A percentile compares a stretch with the other conserved stretches of the same genome.
These are phyloP conservation scores for Nasonia vitripennis DNA, from an alignment of 1,140 invertebrate genomes.

Conservation along the genomic window DNA sequence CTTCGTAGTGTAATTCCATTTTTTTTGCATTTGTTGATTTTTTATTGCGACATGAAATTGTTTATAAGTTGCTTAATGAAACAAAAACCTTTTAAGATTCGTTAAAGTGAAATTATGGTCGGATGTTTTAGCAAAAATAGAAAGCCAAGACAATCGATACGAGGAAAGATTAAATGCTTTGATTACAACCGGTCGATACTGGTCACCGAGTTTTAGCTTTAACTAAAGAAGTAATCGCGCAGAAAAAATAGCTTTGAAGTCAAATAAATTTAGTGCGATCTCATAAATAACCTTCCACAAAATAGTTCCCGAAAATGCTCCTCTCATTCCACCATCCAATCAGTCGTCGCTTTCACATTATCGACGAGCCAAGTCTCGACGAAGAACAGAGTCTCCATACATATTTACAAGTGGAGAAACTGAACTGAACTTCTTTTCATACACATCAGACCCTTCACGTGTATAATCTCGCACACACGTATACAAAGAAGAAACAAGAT, in stretches of 20 bases:
- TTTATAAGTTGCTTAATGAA: too few species aligned
- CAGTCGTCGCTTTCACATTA: neutral
- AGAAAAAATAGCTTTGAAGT: neutral
- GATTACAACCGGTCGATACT: neutral
- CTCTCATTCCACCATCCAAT: neutral
- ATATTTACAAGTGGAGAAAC: neutral
- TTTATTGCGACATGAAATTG: too few species aligned
- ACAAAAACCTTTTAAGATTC: neutral
- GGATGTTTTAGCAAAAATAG: neutral
- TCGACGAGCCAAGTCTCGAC: neutral
- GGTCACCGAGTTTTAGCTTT: neutral
- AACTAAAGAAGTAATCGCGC: neutral
- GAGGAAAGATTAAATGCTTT: neutral
- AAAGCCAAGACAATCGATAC: neutral
- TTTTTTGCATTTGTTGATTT: too few species aligned
- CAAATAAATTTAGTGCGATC: too few species aligned
- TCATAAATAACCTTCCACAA: neutral
- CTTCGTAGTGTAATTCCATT: too few species aligned
- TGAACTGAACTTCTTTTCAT: neutral
- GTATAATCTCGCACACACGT: neutral
- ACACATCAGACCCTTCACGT: neutral
- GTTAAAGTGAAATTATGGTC: neutral
- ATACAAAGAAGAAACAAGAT: slow-evolving; percentile 11
- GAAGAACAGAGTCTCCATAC: neutral
- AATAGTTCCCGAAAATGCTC: neutral